These are phyloP conservation scores for Squalus acanthias DNA, from an alignment of 2,797 vertebrate genomes.

Conservation along the genomic window DNA sequence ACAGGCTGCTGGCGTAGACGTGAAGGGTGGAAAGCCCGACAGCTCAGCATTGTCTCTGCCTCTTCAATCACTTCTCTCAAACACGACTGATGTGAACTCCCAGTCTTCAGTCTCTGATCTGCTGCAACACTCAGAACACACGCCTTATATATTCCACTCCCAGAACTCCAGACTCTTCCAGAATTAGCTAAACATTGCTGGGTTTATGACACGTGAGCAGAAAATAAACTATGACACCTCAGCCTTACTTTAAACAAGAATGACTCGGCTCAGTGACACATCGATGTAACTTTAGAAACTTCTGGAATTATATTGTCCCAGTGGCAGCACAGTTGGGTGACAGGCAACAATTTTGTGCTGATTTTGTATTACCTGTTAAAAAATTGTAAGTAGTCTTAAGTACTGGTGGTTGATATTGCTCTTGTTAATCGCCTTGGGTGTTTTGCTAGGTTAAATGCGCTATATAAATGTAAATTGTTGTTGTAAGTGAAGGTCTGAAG, in stretches of 20 bases:
- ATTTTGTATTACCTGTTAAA: neutral
- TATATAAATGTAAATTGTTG: no score
- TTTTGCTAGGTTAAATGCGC: no score
- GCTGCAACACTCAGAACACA: neutral
- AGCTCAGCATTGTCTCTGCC: neutral
- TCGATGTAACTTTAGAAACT: neutral
- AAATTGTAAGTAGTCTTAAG: neutral
- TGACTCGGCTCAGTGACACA: neutral
- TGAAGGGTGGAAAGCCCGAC: neutral
- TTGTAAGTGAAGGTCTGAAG: neutral
- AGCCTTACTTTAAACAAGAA: neutral
- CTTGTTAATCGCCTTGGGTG: no score
- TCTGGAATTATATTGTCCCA: neutral
- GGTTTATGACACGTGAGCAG: neutral
- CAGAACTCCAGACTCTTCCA: neutral
- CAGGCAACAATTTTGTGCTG: neutral
- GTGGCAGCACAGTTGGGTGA: neutral
- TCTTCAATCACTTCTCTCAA: neutral
- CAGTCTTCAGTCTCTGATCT: constrained; percentile 3
- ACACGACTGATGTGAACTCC: neutral
- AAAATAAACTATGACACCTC: neutral
- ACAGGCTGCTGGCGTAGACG: constrained; percentile 41
- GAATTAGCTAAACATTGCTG: constrained; percentile 11
- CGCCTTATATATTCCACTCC: neutral
- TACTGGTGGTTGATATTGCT: neutral